These are phyloP conservation scores for Helarctos malayanus DNA, from an alignment of 2,797 vertebrate genomes.

Conservation along the genomic window DNA sequence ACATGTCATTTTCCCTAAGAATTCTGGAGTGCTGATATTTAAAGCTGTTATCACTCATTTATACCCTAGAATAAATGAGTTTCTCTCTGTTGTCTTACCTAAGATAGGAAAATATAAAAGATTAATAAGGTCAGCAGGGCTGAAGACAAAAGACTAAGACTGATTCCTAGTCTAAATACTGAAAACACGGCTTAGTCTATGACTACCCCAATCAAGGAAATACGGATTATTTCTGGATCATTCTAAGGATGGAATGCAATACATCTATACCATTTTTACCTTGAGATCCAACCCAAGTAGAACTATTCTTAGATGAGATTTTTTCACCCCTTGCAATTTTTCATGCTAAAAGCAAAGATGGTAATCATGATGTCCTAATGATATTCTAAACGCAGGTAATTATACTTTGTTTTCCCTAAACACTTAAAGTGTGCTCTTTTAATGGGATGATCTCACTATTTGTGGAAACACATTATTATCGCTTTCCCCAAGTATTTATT, in stretches of 20 bases:
- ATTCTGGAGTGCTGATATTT: neutral
- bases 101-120: conserved; percentile 22
- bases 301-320: conserved; percentile 1
- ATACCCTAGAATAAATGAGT: neutral
- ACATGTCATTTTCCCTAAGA: neutral
- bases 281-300: neutral
- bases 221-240: neutral
- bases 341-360: conserved; percentile 54
- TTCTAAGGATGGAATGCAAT: neutral
- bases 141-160: conserved; percentile 14
- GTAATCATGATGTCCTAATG: neutral
- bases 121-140: neutral
- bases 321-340: conserved; percentile 15
- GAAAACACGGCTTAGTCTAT: neutral
- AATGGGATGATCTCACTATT: conserved; percentile 26
- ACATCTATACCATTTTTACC: neutral
- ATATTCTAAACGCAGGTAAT: neutral
- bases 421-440: neutral
- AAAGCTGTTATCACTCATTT: neutral
- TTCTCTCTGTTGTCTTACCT: neutral
- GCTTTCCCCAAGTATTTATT: conserved; percentile 33
- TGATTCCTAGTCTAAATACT: conserved; percentile 37
- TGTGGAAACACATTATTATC: neutral
- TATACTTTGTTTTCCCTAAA: conserved; percentile 53
- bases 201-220: neutral